A percentile compares a stretch with the other conserved stretches of the same genome.
These are phyloP conservation scores for Chascanopsetta lugubris DNA, from an alignment of 2,113 vertebrate species.

Conservation along the genomic window DNA sequence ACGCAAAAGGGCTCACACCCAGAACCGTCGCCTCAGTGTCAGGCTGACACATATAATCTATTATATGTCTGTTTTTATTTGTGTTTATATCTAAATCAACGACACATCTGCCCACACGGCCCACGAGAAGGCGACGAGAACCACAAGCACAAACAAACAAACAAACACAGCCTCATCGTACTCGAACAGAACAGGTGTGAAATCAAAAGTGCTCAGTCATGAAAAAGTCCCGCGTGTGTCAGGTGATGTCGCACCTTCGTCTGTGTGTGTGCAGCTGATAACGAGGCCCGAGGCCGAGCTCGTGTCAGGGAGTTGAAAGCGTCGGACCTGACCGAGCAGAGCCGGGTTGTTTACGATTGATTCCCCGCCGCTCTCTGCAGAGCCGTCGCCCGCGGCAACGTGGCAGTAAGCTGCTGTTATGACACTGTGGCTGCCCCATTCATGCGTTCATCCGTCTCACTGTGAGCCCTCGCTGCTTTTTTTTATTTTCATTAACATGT, in stretches of 20 bases:
- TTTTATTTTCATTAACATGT: too few species aligned
- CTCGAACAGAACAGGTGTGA: too few species aligned
- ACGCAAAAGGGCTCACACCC: constrained; percentile 50
- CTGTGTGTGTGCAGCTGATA: constrained; percentile 23
- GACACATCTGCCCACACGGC: constrained; percentile 67
- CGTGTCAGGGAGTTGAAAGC: constrained; percentile 37
- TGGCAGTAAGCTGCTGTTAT: constrained; percentile 44
- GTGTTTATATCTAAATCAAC: constrained; percentile 34
- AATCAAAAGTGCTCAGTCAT: too few species aligned
- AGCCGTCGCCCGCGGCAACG: constrained; percentile 43
- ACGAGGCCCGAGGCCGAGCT: constrained; percentile 40
- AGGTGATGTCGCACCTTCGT: constrained; percentile 19
- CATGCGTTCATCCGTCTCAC: background rate
- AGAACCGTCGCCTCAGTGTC: constrained; percentile 66
- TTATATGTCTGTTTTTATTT: constrained; percentile 11
- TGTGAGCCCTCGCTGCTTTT: constrained; percentile 17
- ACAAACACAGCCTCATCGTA: too few species aligned
- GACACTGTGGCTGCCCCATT: constrained; percentile 37
- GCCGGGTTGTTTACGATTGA: constrained; percentile 59
- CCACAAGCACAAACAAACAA: too few species aligned
- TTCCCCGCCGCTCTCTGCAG: constrained; percentile 60
- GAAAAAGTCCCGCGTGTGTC: constrained; percentile 10
- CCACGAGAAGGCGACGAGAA: constrained; percentile 44
- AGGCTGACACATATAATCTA: constrained; percentile 24
- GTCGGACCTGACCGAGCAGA: constrained; percentile 52